Base-by-base conservation (phyloP, 2,888 invertebrate genomes). In the Merodon equestris region DNA sequence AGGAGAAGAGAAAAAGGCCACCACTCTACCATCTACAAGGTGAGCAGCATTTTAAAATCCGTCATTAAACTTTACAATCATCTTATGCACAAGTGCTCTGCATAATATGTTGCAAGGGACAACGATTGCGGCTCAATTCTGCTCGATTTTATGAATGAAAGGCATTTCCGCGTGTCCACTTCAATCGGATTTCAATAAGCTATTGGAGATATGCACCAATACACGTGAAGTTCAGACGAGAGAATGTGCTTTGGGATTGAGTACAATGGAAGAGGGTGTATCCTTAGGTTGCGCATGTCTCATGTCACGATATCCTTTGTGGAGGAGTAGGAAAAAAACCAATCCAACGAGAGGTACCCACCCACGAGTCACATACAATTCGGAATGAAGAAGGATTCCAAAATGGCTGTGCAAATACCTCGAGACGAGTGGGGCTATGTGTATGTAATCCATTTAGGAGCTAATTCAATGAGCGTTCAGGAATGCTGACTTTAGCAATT, bases 381-480 rank as follows among this genome's bases (percentile, higher is more conserved):
- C n/a, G 10, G 15, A 1, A 47, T 9, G 34, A 40, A n/a, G 17
- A 14, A 13, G 36, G n/a, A 7, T 74, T 86, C 84, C 88, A 87
- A 87, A 87, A 87, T 87, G 87, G 87, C 88, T 87, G 86, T 85
- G 77, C 83, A 86, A 88, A 88, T 84, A 88, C 2, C 1, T 40
- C 40, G 5, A 5, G 40, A n/a, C 12, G 10, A 40, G 40, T 40
- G 10, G n/a, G 40, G 40, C 40, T 10, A 7, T 40, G 3, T 3
- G 12, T 40, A 40, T n/a, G n/a, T 40, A 40, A 40, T 40, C 40
- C 40, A 40, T 40, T 40, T 40, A 40, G n/a, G 40, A 54, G 38
- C 15, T 44, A 57, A 57, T 57, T 34, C 45, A 57, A 57, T 57
- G 12, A 57, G 17, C 34, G 42, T 45, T 34, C n/a, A 15, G 57